Conservation (phyloP, 2,797 vertebrate genomes). For the Hafferia zeledoni region DNA sequence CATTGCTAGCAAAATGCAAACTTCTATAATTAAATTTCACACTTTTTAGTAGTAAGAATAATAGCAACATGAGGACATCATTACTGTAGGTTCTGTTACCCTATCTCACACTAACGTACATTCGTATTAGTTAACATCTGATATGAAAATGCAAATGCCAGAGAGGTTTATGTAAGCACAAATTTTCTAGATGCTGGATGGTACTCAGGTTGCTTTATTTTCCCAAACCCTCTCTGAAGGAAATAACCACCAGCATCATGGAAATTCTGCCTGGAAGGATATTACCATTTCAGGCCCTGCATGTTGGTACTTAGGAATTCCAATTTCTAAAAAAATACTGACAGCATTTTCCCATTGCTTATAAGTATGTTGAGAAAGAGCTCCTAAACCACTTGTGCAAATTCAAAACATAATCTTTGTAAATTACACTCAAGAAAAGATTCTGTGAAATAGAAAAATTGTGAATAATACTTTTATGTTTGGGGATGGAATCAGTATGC, state of each 20-base stretch:
- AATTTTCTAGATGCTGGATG: neutral
- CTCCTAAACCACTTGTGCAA: neutral
- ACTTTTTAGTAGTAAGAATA: neutral
- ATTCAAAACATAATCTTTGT: neutral
- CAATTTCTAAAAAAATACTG: neutral
- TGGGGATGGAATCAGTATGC: neutral
- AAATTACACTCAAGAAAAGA: neutral
- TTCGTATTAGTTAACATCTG: neutral
- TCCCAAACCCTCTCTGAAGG: neutral
- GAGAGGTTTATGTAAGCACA: neutral
- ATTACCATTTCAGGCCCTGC: neutral
- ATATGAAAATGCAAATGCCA: neutral
- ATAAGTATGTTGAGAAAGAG: neutral
- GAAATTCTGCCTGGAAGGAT: neutral
- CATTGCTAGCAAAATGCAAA: neutral
- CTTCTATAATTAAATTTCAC: neutral
- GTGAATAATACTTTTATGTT: neutral
- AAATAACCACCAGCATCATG: neutral
- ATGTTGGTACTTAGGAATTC: neutral
- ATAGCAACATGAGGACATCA: neutral
- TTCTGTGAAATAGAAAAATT: neutral
- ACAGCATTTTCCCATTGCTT: neutral
- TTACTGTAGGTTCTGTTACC: neutral
- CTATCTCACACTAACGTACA: neutral
- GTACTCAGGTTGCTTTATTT: neutral